Evolutionary conservation across 2,113 vertebrate genomes (phyloP).

Genomic region (Turdus rufiventris): DNA sequence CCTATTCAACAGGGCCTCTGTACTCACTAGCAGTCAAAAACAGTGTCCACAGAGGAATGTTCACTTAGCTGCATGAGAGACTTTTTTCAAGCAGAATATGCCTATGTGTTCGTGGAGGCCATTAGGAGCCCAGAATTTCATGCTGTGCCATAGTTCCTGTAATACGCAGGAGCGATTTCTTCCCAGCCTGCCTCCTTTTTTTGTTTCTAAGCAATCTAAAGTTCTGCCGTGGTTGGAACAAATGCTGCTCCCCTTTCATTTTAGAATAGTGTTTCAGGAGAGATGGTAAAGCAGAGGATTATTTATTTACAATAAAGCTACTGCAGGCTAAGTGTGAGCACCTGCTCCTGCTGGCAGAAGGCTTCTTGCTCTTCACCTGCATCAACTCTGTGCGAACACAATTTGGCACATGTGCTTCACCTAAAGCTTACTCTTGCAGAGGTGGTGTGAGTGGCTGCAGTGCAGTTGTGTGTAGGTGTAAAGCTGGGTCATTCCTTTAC

Average conservation of each 20-base stretch:
- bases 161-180: not conserved
- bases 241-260: not conserved
- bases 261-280: not conserved
- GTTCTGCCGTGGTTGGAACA: not conserved
- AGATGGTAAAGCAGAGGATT: not conserved
- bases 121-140: not conserved
- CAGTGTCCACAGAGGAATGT: not conserved
- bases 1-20: not conserved
- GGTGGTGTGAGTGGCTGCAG: not conserved
- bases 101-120: not conserved
- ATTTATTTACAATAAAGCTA: not conserved
- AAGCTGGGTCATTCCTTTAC: not conserved
- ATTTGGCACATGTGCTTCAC: not conserved
- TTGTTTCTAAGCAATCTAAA: not conserved
- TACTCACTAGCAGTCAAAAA: not conserved
- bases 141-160: not conserved
- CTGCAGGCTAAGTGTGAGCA: not conserved
- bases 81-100: not conserved
- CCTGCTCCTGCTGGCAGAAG: not conserved
- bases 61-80: not conserved
- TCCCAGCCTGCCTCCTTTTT: not conserved
- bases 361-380: not conserved
- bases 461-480: not conserved
- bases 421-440: not conserved
- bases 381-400: not conserved